A percentile compares a stretch with the other conserved stretches of the same genome.
Evolutionary conservation across 2,113 vertebrate species (phyloP).

Genomic region (Labrus mixtus): DNA sequence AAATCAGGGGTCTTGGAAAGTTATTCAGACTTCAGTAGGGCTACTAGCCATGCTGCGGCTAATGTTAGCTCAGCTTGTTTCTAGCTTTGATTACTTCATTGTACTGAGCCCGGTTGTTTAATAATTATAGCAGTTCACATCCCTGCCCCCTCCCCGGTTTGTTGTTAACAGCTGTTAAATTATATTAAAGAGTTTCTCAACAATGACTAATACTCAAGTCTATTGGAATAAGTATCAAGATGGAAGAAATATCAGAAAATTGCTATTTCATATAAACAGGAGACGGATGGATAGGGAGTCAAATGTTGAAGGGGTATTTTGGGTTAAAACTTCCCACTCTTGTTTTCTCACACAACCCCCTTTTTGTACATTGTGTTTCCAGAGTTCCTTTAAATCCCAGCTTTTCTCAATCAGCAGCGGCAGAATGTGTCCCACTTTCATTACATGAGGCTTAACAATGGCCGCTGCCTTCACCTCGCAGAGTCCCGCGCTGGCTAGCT

Average conservation of each 20-base stretch:
- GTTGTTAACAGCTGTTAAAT: not conserved
- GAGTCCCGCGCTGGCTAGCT: not conserved
- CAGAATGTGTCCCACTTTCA: slow-evolving; percentile 10
- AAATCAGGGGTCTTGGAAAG: too few relatives aligned
- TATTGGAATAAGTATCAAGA: too few relatives aligned
- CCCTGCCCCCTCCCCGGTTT: not conserved
- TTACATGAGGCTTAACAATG: slow-evolving; percentile 26
- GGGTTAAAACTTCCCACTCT: not conserved
- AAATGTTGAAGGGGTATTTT: too few relatives aligned
- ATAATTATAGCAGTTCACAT: not conserved
- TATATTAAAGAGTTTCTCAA: too few relatives aligned
- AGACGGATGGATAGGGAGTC: too few relatives aligned
- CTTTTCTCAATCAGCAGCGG: slow-evolving; percentile 17
- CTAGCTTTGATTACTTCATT: not conserved
- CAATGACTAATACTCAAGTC: too few relatives aligned
- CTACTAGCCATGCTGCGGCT: too few relatives aligned
- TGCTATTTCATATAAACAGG: too few relatives aligned
- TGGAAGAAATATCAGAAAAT: too few relatives aligned
- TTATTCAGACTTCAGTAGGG: too few relatives aligned
- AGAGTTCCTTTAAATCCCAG: slow-evolving; percentile 25
- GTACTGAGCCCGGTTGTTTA: not conserved
- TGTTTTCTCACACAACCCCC: not conserved
- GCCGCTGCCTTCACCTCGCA: slow-evolving; percentile 13
- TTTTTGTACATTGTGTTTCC: not conserved
- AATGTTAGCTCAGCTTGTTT: too few relatives aligned